A percentile compares a stretch with the other conserved stretches of the same genome.
phyloP scores from a whole-genome alignment of 2,888 invertebrate genomes.

The Erebia ligea region DNA sequence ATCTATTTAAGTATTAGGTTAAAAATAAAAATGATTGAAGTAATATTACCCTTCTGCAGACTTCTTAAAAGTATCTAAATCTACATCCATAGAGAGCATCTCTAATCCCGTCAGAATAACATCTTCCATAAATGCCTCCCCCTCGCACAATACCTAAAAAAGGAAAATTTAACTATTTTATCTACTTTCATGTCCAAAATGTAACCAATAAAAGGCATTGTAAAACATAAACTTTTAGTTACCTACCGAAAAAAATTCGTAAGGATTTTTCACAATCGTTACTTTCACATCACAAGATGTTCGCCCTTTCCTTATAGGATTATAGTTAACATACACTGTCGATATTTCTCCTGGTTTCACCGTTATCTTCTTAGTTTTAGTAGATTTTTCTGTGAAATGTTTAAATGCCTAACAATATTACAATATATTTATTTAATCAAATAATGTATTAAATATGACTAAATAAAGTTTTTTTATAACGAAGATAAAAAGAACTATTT shows the following conservation, averaged over 20 bases:
- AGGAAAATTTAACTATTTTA: neutral
- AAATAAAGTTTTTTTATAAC: too few relatives aligned
- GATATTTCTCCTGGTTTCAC: constrained; percentile 58
- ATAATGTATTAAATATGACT: too few relatives aligned
- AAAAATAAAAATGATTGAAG: neutral
- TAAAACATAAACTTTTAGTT: constrained; percentile 33
- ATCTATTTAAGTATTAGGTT: too few relatives aligned
- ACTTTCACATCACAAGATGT: constrained; percentile 65
- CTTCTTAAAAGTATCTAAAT: constrained; percentile 58
- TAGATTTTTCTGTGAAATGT: constrained; percentile 52
- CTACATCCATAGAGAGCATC: constrained; percentile 73
- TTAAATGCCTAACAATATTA: neutral
- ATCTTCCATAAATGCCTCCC: constrained; percentile 76
- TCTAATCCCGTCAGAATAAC: constrained; percentile 69
- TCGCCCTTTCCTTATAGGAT: constrained; percentile 65
- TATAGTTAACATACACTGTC: constrained; percentile 58
- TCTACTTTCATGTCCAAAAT: neutral
- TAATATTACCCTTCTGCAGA: constrained; percentile 52
- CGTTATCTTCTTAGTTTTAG: constrained; percentile 53
- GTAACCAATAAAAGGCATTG: neutral
- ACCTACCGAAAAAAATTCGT: constrained; percentile 73
- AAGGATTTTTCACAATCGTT: constrained; percentile 68
- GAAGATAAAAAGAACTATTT: too few relatives aligned
- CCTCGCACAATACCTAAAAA: constrained; percentile 68
- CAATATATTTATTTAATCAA: too few relatives aligned